These are phyloP conservation scores for Pleuronectes platessa DNA, from an alignment of 2,113 vertebrate species.

Conservation along the genomic window DNA sequence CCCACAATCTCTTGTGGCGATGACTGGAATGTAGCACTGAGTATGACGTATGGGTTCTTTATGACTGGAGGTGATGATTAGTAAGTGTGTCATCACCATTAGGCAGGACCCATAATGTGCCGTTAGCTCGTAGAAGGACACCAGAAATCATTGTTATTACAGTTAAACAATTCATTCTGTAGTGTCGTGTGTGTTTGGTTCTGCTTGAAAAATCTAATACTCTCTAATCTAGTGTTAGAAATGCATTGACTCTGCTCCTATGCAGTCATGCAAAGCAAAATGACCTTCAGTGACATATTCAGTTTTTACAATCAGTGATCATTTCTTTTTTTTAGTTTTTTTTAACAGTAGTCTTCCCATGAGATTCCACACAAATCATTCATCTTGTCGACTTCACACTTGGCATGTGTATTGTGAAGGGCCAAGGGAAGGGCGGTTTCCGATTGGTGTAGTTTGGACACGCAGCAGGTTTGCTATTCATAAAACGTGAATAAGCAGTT, in stretches of 20 bases:
- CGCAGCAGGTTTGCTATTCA: too few species aligned
- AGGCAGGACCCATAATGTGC: slow-evolving; percentile 13
- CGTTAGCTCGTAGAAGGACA: background rate
- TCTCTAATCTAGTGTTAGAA: background rate
- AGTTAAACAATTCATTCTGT: background rate
- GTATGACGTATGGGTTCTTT: slow-evolving; percentile 7
- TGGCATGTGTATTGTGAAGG: too few species aligned
- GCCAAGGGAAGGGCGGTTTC: too few species aligned
- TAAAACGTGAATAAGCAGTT: too few species aligned
- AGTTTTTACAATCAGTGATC: background rate
- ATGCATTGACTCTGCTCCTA: background rate
- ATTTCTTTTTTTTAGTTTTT: background rate
- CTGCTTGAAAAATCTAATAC: background rate
- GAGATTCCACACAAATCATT: too few species aligned
- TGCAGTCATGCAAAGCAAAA: background rate
- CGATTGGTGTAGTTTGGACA: too few species aligned
- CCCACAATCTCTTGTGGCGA: background rate
- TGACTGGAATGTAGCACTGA: slow-evolving; percentile 1
- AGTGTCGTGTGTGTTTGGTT: background rate
- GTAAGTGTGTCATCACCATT: slow-evolving; percentile 8
- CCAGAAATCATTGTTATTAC: slow-evolving; percentile 1
- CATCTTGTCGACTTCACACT: too few species aligned
- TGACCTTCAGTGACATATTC: background rate
- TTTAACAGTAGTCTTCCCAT: background rate
- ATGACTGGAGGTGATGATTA: slow-evolving; percentile 7